Evolutionary conservation across 2,113 vertebrate genomes (phyloP).

Genomic region (Chlorocebus sabaeus): DNA sequence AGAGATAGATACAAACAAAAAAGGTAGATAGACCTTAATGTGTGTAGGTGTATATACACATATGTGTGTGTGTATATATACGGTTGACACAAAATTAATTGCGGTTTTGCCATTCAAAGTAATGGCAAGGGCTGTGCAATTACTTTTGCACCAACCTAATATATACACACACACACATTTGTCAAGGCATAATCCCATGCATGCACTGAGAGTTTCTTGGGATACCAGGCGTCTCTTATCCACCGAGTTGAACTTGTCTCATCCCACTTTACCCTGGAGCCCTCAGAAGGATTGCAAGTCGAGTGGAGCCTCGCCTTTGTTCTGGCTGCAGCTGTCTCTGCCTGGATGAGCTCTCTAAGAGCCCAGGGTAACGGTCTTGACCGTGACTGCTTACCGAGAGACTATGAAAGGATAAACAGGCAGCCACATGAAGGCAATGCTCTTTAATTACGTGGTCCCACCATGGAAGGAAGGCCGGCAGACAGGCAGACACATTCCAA

Average conservation of each 20-base stretch:
- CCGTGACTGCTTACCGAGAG: conserved; percentile 40
- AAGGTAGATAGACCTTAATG: too few species aligned
- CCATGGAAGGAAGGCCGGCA: conserved; percentile 75
- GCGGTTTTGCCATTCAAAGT: too few species aligned
- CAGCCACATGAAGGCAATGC: conserved; percentile 65
- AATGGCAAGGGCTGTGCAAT: too few species aligned
- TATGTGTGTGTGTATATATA: too few species aligned
- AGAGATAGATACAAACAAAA: too few species aligned
- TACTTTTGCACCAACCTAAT: too few species aligned
- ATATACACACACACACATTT: not conserved
- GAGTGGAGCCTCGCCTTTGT: conserved; percentile 29
- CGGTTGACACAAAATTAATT: too few species aligned
- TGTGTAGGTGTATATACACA: too few species aligned
- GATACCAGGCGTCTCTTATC: not conserved
- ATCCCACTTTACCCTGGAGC: not conserved
- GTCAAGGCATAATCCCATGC: not conserved
- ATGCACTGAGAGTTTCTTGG: not conserved
- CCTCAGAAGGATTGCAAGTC: not conserved
- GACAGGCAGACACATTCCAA: conserved; percentile 80
- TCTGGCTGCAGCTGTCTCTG: conserved; percentile 57
- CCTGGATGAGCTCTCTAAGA: not conserved
- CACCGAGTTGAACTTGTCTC: not conserved
- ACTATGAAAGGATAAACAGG: conserved; percentile 71
- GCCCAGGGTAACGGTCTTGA: conserved; percentile 70
- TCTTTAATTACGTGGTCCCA: conserved; percentile 77